A percentile compares a stretch with the other conserved stretches of the same genome.
phyloP scores from a whole-genome alignment of 1,140 invertebrate genomes.

The Manduca sexta region DNA sequence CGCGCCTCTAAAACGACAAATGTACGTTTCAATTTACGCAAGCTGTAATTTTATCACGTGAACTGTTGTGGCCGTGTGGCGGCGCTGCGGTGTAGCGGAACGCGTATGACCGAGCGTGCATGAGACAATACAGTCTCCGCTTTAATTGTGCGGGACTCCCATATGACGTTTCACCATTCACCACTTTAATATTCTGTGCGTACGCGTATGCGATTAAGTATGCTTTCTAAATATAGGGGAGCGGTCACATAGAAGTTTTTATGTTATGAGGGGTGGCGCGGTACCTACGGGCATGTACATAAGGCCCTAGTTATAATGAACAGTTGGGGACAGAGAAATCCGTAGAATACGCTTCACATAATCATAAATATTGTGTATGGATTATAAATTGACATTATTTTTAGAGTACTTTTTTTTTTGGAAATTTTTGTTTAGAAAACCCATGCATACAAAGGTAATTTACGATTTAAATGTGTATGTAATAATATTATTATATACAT shows the following conservation, averaged over 20 bases:
- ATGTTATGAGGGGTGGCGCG: conserved; percentile 47
- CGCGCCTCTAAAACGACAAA: too few relatives aligned
- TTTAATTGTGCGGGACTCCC: conserved; percentile 54
- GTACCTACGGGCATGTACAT: conserved; percentile 62
- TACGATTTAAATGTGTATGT: too few relatives aligned
- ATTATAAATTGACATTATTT: background rate
- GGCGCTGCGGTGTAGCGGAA: conserved; percentile 39
- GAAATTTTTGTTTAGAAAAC: too few relatives aligned
- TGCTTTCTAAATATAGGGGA: conserved; percentile 62
- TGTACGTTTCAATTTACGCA: too few relatives aligned
- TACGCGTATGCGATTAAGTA: conserved; percentile 60
- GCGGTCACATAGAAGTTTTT: conserved; percentile 57
- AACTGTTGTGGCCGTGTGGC: conserved; percentile 8
- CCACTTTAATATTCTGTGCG: conserved; percentile 61
- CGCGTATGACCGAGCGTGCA: conserved; percentile 29
- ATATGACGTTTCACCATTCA: conserved; percentile 64
- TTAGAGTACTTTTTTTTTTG: background rate
- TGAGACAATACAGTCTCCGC: conserved; percentile 44
- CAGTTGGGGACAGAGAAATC: conserved; percentile 30
- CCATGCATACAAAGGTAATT: too few relatives aligned
- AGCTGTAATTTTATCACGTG: conserved; percentile 10
- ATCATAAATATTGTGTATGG: background rate
- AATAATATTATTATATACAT: too few relatives aligned
- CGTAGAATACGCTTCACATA: conserved; percentile 22
- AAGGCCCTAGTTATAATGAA: conserved; percentile 53